Base-by-base conservation (phyloP, 1,140 invertebrate species). In the Gonatopus flavifemur region DNA sequence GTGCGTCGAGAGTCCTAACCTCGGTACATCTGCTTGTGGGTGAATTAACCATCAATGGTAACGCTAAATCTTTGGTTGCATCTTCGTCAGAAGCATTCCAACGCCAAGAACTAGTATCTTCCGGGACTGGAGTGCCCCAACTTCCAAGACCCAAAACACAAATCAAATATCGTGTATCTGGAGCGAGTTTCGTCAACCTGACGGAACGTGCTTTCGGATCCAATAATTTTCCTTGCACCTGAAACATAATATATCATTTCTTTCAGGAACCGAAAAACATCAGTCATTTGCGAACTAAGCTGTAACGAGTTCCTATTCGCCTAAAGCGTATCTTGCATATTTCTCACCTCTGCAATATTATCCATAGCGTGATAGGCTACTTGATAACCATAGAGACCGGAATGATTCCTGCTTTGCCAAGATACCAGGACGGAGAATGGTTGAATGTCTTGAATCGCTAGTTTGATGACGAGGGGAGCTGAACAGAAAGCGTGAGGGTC, bases 351-450 rank as follows among this genome's bases (percentile, higher is more conserved):
- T 45, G 83, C 78, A 39, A 82, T 70, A 12, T 78, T 80, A 66
- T 89, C 88, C 56, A 88, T 82, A 22, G 87, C 83, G 64, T 90
- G 89, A 78, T 93, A 93, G 55, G 88, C 87, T 57, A 68, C 54
- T 79, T 91, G 87, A 70, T 90, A 95, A 41, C 90, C 91, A 60
- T 87, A 86, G 40, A 96, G 81, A 13, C 89, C 88, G 9, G 88
- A 89, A 76, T 91, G 88, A 77, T 94, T 93, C 57, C 91, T 82
- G 59, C 90, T 90, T 67, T 93, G 88, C 92, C 92, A 95, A 40
- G 89, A 88, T 13, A 94, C 88, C 28, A 91, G 80, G 40, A 94
- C 86, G 12, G 88, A 90, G 75, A 88, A 90, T 3, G 90, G 89
- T 73, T 93, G 89, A 40, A 94, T 89, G 70, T 93, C 90, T 75